Percentiles rank a stretch among this genome's conserved stretches.
Conservation (phyloP, 2,888 invertebrate genomes). For the Dynastes tityus region DNA sequence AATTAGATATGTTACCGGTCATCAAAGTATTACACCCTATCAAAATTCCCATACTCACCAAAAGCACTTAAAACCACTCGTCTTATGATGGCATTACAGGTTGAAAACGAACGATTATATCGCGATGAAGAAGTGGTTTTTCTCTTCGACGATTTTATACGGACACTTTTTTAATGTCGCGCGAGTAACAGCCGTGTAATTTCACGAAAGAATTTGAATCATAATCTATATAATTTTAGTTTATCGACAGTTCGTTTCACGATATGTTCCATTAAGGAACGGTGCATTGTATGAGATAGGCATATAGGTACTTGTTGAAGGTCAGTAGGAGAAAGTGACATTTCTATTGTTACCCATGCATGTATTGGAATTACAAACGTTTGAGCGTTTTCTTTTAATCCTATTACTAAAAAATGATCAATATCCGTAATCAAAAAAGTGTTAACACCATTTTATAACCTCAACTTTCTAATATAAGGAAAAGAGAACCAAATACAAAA, state of each 20-base stretch:
- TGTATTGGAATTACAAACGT: not conserved
- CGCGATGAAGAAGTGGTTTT: not conserved
- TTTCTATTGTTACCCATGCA: slow-evolving; percentile 18
- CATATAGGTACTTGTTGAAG: not conserved
- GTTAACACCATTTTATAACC: too few species aligned
- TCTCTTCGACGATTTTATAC: slow-evolving; percentile 5
- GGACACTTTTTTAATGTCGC: slow-evolving; percentile 11
- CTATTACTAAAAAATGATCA: too few species aligned
- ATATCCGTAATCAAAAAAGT: too few species aligned
- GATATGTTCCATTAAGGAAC: slow-evolving; percentile 4
- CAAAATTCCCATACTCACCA: slow-evolving; percentile 3
- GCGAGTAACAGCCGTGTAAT: slow-evolving; percentile 25
- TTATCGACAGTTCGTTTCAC: not conserved
- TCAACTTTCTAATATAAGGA: too few species aligned
- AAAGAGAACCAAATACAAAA: too few species aligned
- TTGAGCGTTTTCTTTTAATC: not conserved
- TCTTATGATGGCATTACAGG: not conserved
- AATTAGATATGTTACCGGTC: slow-evolving; percentile 1
- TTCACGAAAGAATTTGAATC: not conserved
- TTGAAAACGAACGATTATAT: slow-evolving; percentile 17
- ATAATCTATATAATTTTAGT: slow-evolving; percentile 21
- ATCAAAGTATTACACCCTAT: slow-evolving; percentile 7
- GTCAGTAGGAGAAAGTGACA: slow-evolving; percentile 14
- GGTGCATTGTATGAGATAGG: not conserved
- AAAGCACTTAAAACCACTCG: slow-evolving; percentile 28